phyloP scores from a whole-genome alignment of 2,888 invertebrate genomes.

The Rhogogaster chlorosoma region DNA sequence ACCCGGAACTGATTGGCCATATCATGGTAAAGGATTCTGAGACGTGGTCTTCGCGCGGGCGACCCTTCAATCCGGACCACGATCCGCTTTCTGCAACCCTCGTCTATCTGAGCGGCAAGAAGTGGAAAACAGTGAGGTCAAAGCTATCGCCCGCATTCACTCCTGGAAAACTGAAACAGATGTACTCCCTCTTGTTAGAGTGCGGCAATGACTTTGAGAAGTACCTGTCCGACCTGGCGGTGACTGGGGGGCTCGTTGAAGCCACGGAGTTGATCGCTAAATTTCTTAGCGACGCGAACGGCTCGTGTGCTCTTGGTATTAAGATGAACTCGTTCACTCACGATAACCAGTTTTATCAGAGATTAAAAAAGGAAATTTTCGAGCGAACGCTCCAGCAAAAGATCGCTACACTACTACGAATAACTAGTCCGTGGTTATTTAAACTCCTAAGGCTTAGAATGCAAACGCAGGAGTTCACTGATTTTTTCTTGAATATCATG shows the following conservation, averaged over 20 bases:
- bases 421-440: not conserved
- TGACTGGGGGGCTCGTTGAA: slow-evolving; percentile 69
- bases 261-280: slow-evolving; percentile 76
- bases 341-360: slow-evolving; percentile 73
- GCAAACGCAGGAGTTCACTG: not conserved
- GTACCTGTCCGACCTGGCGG: slow-evolving; percentile 64
- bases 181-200: slow-evolving; percentile 71
- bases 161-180: slow-evolving; percentile 77
- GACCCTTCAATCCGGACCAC: slow-evolving; percentile 67
- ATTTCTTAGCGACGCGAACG: slow-evolving; percentile 79
- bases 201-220: slow-evolving; percentile 62
- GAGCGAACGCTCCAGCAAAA: not conserved
- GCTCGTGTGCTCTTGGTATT: slow-evolving; percentile 78
- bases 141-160: slow-evolving; percentile 77
- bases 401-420: not conserved
- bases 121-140: slow-evolving; percentile 76
- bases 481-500: not conserved
- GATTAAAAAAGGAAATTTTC: slow-evolving; percentile 35
- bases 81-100: slow-evolving; percentile 70
- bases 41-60: slow-evolving; percentile 70
- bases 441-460: not conserved
- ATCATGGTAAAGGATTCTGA: slow-evolving; percentile 73
- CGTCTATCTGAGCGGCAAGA: slow-evolving; percentile 67
- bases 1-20: slow-evolving; percentile 70
- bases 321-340: slow-evolving; percentile 77